Evolutionary conservation across 30 jellyfish, hydroid and myxozoan genomes (phyloP), one percentile per base, ranked within the genome.

Genomic region (Turritopsis dohrnii): DNA sequence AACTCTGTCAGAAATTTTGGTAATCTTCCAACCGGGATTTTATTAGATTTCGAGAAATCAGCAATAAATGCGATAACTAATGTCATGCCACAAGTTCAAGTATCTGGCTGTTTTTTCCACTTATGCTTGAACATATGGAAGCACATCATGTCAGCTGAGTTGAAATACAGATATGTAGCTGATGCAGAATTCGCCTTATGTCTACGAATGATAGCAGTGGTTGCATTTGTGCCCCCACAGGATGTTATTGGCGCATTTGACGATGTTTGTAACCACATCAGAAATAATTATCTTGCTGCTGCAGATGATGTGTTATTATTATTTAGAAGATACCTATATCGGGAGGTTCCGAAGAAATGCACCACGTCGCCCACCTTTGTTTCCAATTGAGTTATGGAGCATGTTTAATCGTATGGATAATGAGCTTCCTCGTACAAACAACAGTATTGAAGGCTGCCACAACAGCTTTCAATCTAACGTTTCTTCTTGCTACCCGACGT

Each of bases 381-480:
- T 74, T 76, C 65, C 81, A 25, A 75, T 31, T 19, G 90, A 77
- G 3, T 20, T 84, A 16, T 76, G 89, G 91, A 84, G 52, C 75
- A 84, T 84, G 91, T 84, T 28, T 53, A 86, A 84, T 52, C 52
- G 91, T 20, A 84, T 87, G 22, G 1, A 76, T 21, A 41, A 84
- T 20, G 90, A 84, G 84, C 21, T 84, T 21, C 91, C 91, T 0
- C 27, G 90, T n/a, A 74, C 90, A 9, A 84, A 77, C 90, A 84
- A 84, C 66, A 19, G 74, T 79, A 54, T 84, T 28, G 92, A 84
- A 1, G 90, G 90, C 18, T 84, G 90, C 91, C 90, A 84, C 72
- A 85, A 1, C 65, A 52, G 84, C 28, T 66, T 84, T 24, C 91
- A 74, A 1, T 8, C 28, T 20, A 84, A 23, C 25, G 53, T 30